Evolutionary conservation across 1,140 invertebrate species (phyloP), one percentile per base, ranked within the genome.

Genomic region (Drosophila kanapiae): DNA sequence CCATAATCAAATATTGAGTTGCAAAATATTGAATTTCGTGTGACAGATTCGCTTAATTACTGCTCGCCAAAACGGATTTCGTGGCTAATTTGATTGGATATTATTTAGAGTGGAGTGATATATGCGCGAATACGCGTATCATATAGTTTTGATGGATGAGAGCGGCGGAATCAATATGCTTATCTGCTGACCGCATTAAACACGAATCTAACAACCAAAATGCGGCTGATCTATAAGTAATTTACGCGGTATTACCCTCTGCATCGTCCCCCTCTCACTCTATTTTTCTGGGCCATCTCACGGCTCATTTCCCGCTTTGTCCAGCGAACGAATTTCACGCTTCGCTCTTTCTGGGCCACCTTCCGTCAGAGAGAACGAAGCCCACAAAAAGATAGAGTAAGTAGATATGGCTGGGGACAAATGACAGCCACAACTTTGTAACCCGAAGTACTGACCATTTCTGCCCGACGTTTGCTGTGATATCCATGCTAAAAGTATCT

Each of bases 1-100:
- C 77, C 82, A 83, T 87, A 84, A 87, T 87, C 84, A 87, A 87
- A 87, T 87, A 87, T 88, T 87, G 84, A 78, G 56, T 78, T 61
- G 56, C 49, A 68, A 74, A 74, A 74, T 74, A 74, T 74, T 74
- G 70, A 37, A 72, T 74, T 74, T 72, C 70, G 56, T 42, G 67
- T 74, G 70, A 74, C 70, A 74, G 70, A 74, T 74, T 72, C 68
- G 68, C 70, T 74, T 72, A 74, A 74, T 74, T 74, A 74, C 70
- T 72, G 53, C 70, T 72, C 29, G 31, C 54, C 67, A 54, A 72
- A 72, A 60, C 43, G 54, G 54, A 51, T 72, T 72, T 72, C 38
- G 70, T 51, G 70, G 70, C 67, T 74, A 72, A 74, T 74, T 72
- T 60, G 53, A 74, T 74, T 74, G 51, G 53, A 18, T 51, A 51